These are phyloP conservation scores for Drosophila paranaensis DNA, from an alignment of 2,888 invertebrate genomes.

Conservation along the genomic window DNA sequence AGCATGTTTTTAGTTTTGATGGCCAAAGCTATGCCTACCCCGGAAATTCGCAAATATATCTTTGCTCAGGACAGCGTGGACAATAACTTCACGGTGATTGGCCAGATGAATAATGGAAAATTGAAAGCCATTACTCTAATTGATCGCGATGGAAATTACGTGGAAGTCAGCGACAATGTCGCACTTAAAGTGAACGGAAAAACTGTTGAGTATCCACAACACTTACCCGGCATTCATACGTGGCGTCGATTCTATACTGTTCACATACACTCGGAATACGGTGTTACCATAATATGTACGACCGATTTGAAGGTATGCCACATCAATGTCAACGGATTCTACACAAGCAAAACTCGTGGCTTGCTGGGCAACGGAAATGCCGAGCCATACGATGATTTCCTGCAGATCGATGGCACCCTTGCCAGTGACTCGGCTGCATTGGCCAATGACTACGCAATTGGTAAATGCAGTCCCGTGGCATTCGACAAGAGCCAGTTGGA, in stretches of 20 bases:
- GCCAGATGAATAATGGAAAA: conserved; percentile 89
- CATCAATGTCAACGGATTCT: conserved; percentile 92
- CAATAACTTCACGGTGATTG: conserved; percentile 93
- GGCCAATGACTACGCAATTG: conserved; percentile 90
- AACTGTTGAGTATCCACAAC: conserved; percentile 89
- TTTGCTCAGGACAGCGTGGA: conserved; percentile 93
- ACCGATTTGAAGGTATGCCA: conserved; percentile 88
- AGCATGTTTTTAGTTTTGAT: conserved; percentile 95
- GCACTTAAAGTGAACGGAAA: conserved; percentile 89
- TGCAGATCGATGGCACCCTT: conserved; percentile 90
- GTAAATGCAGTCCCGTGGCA: conserved; percentile 85
- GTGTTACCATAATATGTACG: conserved; percentile 88
- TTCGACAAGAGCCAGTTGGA: conserved; percentile 42
- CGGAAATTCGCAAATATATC: conserved; percentile 93
- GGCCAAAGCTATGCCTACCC: conserved; percentile 92
- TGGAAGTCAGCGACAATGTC: conserved; percentile 88
- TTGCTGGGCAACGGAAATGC: conserved; percentile 95
- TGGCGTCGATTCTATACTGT: conserved; percentile 87
- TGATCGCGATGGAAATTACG: conserved; percentile 87
- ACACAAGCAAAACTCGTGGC: conserved; percentile 93
- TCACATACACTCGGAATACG: conserved; percentile 87
- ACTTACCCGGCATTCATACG: conserved; percentile 87
- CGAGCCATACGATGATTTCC: conserved; percentile 94
- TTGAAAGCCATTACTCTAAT: conserved; percentile 89
- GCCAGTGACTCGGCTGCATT: conserved; percentile 87